Percentiles rank a stretch among this genome's conserved stretches.
These are phyloP conservation scores for Menura novaehollandiae DNA, from an alignment of 2,113 vertebrate species.

Conservation along the genomic window DNA sequence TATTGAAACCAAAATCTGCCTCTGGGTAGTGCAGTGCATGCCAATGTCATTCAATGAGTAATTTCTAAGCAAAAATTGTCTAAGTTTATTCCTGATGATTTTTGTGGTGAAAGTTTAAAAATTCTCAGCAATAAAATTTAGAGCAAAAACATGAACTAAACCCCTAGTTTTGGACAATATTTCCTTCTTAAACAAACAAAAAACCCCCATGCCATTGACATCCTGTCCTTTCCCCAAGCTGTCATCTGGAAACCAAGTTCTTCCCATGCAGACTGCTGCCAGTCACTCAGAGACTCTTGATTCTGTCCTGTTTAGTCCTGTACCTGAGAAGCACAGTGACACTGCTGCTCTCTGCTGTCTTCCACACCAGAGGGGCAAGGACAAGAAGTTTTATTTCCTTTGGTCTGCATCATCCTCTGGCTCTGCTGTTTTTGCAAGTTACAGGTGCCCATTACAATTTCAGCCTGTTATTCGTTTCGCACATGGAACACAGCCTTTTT, in stretches of 20 bases:
- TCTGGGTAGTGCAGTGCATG: background rate
- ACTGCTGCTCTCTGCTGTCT: background rate
- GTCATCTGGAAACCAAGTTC: background rate
- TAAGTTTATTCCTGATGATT: background rate
- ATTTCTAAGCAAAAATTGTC: background rate
- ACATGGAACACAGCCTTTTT: background rate
- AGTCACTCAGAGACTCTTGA: background rate
- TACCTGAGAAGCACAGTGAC: fast-evolving
- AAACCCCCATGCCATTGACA: background rate
- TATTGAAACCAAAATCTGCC: background rate
- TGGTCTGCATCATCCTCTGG: background rate
- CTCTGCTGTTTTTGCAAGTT: background rate
- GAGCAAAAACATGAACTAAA: background rate
- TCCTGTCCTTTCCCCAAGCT: background rate
- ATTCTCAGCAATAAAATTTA: background rate
- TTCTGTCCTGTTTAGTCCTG: background rate
- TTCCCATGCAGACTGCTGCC: background rate
- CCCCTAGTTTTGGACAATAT: background rate
- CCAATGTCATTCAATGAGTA: background rate
- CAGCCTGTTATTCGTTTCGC: background rate
- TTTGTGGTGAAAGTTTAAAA: background rate
- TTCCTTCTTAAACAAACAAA: background rate
- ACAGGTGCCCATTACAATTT: background rate
- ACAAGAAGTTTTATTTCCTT: background rate
- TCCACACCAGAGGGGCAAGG: background rate